These are phyloP conservation scores for Pomatorhinus ruficollis DNA, from an alignment of 2,113 vertebrate species.

Conservation along the genomic window DNA sequence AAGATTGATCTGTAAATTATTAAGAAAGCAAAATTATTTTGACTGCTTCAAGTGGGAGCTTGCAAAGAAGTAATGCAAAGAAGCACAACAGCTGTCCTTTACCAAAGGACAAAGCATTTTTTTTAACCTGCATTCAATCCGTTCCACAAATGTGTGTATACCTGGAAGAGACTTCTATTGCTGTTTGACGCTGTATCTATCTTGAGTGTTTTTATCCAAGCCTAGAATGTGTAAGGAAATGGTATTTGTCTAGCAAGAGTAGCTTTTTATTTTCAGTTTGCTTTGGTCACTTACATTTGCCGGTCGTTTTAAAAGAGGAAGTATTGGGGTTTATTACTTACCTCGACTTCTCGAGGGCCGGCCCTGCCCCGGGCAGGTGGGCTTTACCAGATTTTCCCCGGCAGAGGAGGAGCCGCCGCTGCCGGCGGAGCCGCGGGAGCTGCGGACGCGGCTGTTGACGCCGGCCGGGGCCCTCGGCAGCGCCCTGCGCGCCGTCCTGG, in stretches of 20 bases:
- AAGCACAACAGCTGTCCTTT: not conserved
- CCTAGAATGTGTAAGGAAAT: not conserved
- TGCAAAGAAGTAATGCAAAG: not conserved
- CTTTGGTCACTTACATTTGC: not conserved
- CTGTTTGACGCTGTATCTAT: not conserved
- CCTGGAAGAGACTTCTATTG: not conserved
- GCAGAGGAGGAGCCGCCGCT: conserved; percentile 51
- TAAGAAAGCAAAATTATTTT: not conserved
- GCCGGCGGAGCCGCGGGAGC: not conserved
- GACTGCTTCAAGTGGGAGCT: not conserved
- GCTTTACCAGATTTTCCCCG: not conserved
- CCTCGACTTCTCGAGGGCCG: not conserved
- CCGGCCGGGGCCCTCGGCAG: conserved; percentile 27
- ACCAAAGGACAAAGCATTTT: not conserved
- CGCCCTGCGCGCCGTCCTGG: conserved; percentile 38
- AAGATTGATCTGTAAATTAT: not conserved
- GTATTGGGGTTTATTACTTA: not conserved
- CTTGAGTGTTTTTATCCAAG: not conserved
- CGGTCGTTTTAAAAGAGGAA: not conserved
- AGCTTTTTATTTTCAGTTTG: not conserved
- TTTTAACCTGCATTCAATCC: not conserved
- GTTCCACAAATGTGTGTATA: not conserved
- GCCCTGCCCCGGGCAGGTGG: not conserved
- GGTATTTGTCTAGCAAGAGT: not conserved
- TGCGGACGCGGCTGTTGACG: conserved; percentile 50